These are phyloP conservation scores for Ooceraea biroi DNA, from an alignment of 1,140 invertebrate species.

Conservation along the genomic window DNA sequence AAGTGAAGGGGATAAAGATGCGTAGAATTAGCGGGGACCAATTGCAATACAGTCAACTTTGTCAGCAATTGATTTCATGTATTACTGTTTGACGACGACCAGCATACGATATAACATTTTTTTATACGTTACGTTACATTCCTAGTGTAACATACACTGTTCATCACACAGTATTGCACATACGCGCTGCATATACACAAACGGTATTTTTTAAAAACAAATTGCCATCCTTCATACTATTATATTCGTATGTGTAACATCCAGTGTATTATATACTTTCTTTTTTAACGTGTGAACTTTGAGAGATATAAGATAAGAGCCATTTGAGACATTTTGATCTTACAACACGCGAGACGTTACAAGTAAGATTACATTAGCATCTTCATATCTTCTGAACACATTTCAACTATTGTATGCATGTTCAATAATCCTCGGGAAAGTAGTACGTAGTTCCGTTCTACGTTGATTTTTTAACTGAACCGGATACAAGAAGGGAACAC, in stretches of 20 bases:
- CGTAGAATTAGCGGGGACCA: slow-evolving; percentile 96
- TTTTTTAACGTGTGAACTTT: slow-evolving; percentile 59
- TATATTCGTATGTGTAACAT: slow-evolving; percentile 76
- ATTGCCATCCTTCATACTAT: slow-evolving; percentile 69
- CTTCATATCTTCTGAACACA: slow-evolving; percentile 28
- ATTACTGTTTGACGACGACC: slow-evolving; percentile 91
- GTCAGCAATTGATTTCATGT: slow-evolving; percentile 95
- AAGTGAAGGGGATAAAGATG: slow-evolving; percentile 95
- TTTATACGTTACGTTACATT: slow-evolving; percentile 83
- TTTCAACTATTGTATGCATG: slow-evolving; percentile 27
- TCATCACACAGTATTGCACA: slow-evolving; percentile 82
- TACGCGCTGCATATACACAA: slow-evolving; percentile 78
- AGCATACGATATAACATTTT: slow-evolving; percentile 73
- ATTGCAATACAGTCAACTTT: slow-evolving; percentile 95
- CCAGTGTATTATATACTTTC: slow-evolving; percentile 68
- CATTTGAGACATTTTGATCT: background rate
- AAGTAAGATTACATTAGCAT: slow-evolving; percentile 28
- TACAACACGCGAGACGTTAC: slow-evolving; percentile 24
- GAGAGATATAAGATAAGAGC: slow-evolving; percentile 30
- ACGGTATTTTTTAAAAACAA: slow-evolving; percentile 75
- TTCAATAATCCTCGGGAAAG: slow-evolving; percentile 28
- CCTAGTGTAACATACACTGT: slow-evolving; percentile 81
- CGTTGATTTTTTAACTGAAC: background rate
- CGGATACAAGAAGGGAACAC: background rate
- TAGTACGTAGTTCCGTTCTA: background rate